Evolutionary conservation across 1,140 invertebrate genomes (phyloP).

Genomic region (Zaprionus tsacasi): DNA sequence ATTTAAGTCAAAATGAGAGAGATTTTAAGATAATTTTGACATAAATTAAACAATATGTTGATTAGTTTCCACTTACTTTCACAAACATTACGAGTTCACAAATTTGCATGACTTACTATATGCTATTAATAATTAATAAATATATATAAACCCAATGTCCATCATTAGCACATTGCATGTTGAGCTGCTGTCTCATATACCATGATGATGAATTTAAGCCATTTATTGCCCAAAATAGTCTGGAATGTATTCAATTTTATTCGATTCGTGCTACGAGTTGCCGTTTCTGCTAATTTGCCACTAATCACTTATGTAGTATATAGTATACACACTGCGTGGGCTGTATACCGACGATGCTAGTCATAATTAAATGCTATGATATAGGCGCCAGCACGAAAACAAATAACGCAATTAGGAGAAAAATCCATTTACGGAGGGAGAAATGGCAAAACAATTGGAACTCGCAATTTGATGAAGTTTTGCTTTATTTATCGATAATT

Average conservation of each 20-base stretch:
- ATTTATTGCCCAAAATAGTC: conserved; percentile 11
- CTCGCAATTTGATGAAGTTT: conserved; percentile 40
- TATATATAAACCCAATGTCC: neutral
- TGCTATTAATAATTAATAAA: neutral
- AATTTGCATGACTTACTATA: no score
- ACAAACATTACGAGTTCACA: neutral
- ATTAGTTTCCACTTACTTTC: neutral
- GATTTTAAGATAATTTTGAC: neutral
- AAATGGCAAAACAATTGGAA: conserved; percentile 18
- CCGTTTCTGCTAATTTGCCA: conserved; percentile 14
- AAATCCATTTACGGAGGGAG: conserved; percentile 8
- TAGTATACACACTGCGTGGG: conserved; percentile 11
- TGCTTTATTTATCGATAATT: conserved; percentile 60
- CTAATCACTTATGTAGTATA: conserved; percentile 40
- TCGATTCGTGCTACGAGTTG: conserved; percentile 6
- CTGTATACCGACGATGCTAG: conserved; percentile 23
- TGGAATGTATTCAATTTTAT: neutral
- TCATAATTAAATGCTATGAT: conserved; percentile 54
- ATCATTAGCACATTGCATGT: neutral
- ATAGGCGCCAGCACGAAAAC: conserved; percentile 8
- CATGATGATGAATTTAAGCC: conserved; percentile 16
- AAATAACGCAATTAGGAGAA: conserved; percentile 16
- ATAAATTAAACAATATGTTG: neutral
- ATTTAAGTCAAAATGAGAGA: neutral
- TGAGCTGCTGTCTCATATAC: neutral